Evolutionary conservation across 2,888 invertebrate species (phyloP).

Genomic region (Electrophaes corylata): DNA sequence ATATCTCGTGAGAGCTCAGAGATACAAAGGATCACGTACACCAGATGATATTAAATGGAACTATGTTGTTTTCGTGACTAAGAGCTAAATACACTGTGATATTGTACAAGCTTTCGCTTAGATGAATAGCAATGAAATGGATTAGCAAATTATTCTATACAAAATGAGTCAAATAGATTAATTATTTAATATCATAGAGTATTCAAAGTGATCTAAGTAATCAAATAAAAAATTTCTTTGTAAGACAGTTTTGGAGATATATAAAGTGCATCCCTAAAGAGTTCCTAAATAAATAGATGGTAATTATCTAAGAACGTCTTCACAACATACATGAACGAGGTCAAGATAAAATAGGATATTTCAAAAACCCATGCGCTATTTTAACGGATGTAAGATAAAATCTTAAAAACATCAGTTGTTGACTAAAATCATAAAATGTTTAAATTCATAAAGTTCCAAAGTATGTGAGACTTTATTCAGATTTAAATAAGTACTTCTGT

Average conservation of each 20-base stretch:
- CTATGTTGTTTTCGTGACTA: conserved; percentile 75
- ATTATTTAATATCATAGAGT: too few relatives aligned
- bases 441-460: not conserved
- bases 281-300: too few relatives aligned
- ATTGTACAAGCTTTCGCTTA: conserved; percentile 14
- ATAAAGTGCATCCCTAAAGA: too few relatives aligned
- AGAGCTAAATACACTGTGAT: conserved; percentile 24
- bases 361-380: conserved; percentile 21
- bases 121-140: not conserved
- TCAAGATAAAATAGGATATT: conserved; percentile 33
- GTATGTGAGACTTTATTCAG: too few relatives aligned
- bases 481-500: too few relatives aligned
- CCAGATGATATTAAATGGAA: conserved; percentile 70
- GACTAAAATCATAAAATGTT: conserved; percentile 18
- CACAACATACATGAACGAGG: not conserved
- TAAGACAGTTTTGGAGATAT: too few relatives aligned
- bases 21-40: conserved; percentile 58
- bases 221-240: too few relatives aligned
- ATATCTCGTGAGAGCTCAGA: conserved; percentile 34
- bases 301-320: not conserved
- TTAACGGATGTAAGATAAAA: conserved; percentile 35
- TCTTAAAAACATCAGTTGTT: conserved; percentile 26
- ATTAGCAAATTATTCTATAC: not conserved
- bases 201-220: too few relatives aligned
- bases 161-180: too few relatives aligned